A percentile compares a stretch with the other conserved stretches of the same genome.
These are phyloP conservation scores for Orthonevra nobilis DNA, from an alignment of 2,888 invertebrate genomes.

Conservation along the genomic window DNA sequence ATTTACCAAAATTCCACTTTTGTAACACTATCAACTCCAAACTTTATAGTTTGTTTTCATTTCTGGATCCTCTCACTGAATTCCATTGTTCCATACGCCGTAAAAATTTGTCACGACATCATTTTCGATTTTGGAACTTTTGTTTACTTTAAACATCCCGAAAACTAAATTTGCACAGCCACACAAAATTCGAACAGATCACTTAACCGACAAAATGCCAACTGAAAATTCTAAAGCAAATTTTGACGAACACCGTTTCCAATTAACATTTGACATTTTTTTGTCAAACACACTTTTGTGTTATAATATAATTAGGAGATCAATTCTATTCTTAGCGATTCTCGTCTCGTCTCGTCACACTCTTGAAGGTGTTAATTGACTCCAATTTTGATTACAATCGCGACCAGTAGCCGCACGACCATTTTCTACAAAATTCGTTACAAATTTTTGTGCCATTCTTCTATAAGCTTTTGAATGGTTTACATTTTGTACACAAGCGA, in stretches of 20 bases:
- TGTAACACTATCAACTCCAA: too few species aligned
- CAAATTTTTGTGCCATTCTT: background rate
- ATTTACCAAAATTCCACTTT: too few species aligned
- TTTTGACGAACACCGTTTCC: conserved; percentile 14
- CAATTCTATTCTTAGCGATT: conserved; percentile 56
- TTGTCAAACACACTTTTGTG: conserved; percentile 17
- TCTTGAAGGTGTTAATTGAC: conserved; percentile 53
- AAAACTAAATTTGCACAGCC: too few species aligned
- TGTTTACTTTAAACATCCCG: conserved; percentile 17
- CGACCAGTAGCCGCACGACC: conserved; percentile 26
- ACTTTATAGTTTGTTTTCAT: too few species aligned
- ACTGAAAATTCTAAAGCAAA: conserved; percentile 41
- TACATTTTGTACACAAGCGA: background rate
- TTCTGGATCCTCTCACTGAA: too few species aligned
- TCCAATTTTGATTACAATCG: conserved; percentile 44
- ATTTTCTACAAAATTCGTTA: conserved; percentile 28
- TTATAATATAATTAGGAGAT: conserved; percentile 54
- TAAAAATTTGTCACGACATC: too few species aligned
- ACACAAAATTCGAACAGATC: too few species aligned
- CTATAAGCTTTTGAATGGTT: conserved; percentile 6
- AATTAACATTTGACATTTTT: conserved; percentile 31
- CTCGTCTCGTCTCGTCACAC: conserved; percentile 50
- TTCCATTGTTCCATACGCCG: background rate
- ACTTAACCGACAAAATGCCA: conserved; percentile 7
- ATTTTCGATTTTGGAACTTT: conserved; percentile 16